A percentile compares a stretch with the other conserved stretches of the same genome.
Conservation (phyloP, 2,113 vertebrate genomes). For the Perognathus longimembris region DNA sequence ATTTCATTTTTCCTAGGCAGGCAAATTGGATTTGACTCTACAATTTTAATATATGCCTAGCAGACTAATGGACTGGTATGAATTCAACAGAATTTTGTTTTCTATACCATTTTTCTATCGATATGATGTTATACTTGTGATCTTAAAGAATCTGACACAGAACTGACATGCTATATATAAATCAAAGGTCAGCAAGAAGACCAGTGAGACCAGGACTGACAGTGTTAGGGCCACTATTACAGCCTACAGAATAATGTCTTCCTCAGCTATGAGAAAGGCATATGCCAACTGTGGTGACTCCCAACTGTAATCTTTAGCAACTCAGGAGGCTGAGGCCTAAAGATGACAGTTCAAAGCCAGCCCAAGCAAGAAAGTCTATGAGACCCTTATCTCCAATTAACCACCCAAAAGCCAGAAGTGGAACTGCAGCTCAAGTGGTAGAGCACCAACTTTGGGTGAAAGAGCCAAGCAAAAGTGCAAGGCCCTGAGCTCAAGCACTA, state of each 20-base stretch:
- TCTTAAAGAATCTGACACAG: constrained; percentile 23
- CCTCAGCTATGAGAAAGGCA: not conserved
- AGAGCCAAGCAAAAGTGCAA: too few relatives aligned
- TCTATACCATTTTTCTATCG: constrained; percentile 24
- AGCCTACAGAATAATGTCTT: constrained; percentile 24
- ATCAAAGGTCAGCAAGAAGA: constrained; percentile 3
- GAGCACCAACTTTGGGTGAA: too few relatives aligned
- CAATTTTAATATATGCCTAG: constrained; percentile 9
- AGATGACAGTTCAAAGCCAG: too few relatives aligned
- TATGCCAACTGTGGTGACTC: too few relatives aligned
- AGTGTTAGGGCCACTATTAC: not conserved
- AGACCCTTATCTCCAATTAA: too few relatives aligned
- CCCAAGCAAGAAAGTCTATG: too few relatives aligned
- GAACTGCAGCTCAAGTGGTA: too few relatives aligned
- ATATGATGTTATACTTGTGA: constrained; percentile 25
- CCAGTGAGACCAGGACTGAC: not conserved
- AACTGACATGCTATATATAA: not conserved
- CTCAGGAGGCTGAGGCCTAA: too few relatives aligned
- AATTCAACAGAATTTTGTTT: constrained; percentile 23
- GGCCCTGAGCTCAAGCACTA: too few relatives aligned
- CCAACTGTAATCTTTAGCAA: too few relatives aligned
- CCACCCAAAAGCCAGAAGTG: too few relatives aligned
- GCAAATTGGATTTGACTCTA: constrained; percentile 46
- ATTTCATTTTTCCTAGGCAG: constrained; percentile 40
- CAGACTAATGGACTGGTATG: not conserved